A percentile compares a stretch with the other conserved stretches of the same genome.
Conservation (phyloP, 2,888 invertebrate species). For the Sylvicola cinctus region DNA sequence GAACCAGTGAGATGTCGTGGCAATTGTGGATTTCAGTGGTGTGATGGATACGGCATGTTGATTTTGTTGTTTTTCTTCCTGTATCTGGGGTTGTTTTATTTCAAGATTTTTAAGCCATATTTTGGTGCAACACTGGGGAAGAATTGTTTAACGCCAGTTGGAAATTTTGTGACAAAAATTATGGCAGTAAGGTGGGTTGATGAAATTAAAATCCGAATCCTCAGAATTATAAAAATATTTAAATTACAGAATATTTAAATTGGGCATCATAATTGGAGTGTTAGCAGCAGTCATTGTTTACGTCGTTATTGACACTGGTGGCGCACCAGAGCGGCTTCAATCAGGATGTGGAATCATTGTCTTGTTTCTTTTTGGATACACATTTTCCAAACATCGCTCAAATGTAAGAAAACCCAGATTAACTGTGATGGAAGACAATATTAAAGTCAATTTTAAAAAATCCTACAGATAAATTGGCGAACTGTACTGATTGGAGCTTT, state of each 20-base stretch:
- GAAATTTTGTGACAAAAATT: conserved; percentile 9
- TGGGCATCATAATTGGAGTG: conserved; percentile 24
- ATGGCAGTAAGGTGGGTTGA: conserved; percentile 24
- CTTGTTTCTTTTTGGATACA: conserved; percentile 39
- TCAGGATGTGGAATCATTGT: conserved; percentile 44
- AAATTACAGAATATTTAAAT: conserved; percentile 11
- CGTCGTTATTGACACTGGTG: conserved; percentile 40
- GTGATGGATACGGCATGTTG: conserved; percentile 53
- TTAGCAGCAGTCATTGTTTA: conserved; percentile 32
- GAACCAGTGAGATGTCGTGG: conserved; percentile 5
- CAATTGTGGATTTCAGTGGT: conserved; percentile 23
- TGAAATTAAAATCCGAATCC: conserved; percentile 12
- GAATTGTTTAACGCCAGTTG: conserved; percentile 20
- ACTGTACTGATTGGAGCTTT: conserved; percentile 59
- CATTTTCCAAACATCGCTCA: conserved; percentile 37
- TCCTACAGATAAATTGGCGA: conserved; percentile 47
- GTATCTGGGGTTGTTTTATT: conserved; percentile 42
- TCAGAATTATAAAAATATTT: conserved; percentile 6
- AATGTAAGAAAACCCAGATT: conserved; percentile 20
- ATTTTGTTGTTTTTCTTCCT: conserved; percentile 36
- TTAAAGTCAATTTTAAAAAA: not conserved
- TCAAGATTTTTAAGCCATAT: conserved; percentile 35
- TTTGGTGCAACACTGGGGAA: conserved; percentile 26
- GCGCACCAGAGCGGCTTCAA: conserved; percentile 36
- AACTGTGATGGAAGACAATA: not conserved